Conservation (phyloP, 2,888 invertebrate genomes). For the Orthonevra nobilis region DNA sequence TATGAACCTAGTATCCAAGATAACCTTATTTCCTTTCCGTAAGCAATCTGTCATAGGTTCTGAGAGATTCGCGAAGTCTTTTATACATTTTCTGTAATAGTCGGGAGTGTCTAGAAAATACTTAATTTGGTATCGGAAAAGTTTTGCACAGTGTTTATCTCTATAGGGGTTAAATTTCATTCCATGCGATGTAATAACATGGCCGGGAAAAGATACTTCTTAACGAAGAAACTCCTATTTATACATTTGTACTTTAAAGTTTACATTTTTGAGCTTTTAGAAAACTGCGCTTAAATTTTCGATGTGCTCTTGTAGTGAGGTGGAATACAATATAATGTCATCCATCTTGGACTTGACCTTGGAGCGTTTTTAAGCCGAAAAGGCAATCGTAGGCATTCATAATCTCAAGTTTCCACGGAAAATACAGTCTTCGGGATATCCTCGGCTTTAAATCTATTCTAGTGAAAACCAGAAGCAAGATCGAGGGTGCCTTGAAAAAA, state of each 20-base stretch:
- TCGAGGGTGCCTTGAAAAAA: neutral
- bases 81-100: neutral
- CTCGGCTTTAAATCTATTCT: neutral
- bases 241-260: neutral
- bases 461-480: neutral
- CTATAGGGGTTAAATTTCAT: too few relatives aligned
- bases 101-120: neutral
- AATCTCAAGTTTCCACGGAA: neutral
- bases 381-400: neutral
- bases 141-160: neutral
- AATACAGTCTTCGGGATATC: neutral
- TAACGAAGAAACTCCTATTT: neutral
- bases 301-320: too few relatives aligned
- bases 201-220: neutral
- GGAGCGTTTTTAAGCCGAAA: neutral
- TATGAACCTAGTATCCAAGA: neutral
- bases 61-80: neutral
- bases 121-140: neutral
- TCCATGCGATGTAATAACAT: neutral
- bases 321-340: neutral
- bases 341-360: neutral
- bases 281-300: too few relatives aligned
- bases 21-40: neutral
- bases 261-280: neutral
- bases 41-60: neutral